Evolutionary conservation across 2,797 vertebrate genomes (phyloP).

Genomic region (Poecilia picta): DNA sequence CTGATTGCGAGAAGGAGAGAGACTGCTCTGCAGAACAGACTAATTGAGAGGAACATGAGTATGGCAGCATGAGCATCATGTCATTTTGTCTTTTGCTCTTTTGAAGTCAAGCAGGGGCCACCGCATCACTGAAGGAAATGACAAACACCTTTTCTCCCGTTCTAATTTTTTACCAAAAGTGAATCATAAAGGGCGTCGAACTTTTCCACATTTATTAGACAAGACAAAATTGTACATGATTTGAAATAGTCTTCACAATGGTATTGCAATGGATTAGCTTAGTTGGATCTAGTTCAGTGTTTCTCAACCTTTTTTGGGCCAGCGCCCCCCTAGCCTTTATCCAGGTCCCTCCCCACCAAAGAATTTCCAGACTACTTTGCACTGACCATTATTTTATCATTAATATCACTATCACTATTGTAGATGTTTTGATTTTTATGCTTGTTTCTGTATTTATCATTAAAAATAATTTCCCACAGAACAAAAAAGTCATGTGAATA

Average conservation of each 20-base stretch:
- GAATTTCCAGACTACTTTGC: too few relatives aligned
- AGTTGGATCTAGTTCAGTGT: too few relatives aligned
- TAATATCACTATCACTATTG: too few relatives aligned
- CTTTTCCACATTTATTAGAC: not conserved
- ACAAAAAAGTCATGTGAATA: too few relatives aligned
- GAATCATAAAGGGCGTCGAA: not conserved
- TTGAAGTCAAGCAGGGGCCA: constrained; percentile 36
- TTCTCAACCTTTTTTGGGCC: too few relatives aligned
- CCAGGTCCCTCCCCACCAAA: too few relatives aligned
- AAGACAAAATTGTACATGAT: not conserved
- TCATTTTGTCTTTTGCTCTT: constrained; percentile 23
- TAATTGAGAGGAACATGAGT: constrained; percentile 37
- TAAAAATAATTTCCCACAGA: too few relatives aligned
- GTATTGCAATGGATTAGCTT: too few relatives aligned
- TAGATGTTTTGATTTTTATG: too few relatives aligned
- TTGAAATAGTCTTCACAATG: not conserved
- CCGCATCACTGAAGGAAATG: constrained; percentile 13
- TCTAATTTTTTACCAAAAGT: constrained; percentile 1
- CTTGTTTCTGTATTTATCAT: too few relatives aligned
- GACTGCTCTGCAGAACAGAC: constrained; percentile 11
- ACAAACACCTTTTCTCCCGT: constrained; percentile 8
- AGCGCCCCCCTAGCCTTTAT: too few relatives aligned
- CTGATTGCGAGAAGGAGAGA: constrained; percentile 25
- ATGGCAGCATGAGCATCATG: constrained; percentile 21
- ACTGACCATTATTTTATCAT: too few relatives aligned